Conservation (phyloP, 2,113 vertebrate species). For the Chunga burmeisteri region DNA sequence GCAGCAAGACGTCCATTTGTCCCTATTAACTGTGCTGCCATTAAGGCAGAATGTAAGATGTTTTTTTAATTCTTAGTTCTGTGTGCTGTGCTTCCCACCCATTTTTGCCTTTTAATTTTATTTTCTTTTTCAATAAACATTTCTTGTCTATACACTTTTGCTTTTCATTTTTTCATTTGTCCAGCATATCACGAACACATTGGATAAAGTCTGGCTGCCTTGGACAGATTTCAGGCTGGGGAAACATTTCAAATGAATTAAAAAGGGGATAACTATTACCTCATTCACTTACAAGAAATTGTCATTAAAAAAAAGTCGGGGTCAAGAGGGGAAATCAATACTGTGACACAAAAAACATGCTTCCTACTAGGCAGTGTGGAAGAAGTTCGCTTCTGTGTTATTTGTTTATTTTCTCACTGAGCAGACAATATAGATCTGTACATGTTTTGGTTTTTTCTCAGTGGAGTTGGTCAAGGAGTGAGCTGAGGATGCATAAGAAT, state of each 20-base stretch:
- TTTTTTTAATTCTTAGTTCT: constrained; percentile 97
- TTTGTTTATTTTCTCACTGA: not conserved
- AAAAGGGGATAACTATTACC: not conserved
- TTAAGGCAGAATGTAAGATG: constrained; percentile 99
- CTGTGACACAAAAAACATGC: not conserved
- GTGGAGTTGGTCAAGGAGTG: not conserved
- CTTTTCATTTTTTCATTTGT: constrained; percentile 71
- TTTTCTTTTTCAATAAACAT: constrained; percentile 84
- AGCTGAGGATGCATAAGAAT: not conserved
- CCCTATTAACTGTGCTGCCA: constrained; percentile 99
- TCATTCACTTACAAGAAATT: not conserved
- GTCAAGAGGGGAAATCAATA: not conserved
- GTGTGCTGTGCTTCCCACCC: constrained; percentile 78
- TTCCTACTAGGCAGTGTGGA: not conserved
- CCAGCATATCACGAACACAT: constrained; percentile 9
- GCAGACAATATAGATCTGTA: not conserved
- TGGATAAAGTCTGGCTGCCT: not conserved
- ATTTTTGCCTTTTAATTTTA: constrained; percentile 73
- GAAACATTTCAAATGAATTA: not conserved
- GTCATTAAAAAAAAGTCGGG: not conserved
- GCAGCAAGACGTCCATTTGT: constrained; percentile 97
- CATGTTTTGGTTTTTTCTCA: not conserved
- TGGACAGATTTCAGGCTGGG: not conserved
- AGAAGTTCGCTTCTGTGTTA: not conserved
- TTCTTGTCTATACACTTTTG: constrained; percentile 80